Percentiles rank a stretch among this genome's conserved stretches.
Evolutionary conservation across 30 jellyfish, hydroid and myxozoan genomes (phyloP).

Genomic region (Calvadosia cruxmelitensis): DNA sequence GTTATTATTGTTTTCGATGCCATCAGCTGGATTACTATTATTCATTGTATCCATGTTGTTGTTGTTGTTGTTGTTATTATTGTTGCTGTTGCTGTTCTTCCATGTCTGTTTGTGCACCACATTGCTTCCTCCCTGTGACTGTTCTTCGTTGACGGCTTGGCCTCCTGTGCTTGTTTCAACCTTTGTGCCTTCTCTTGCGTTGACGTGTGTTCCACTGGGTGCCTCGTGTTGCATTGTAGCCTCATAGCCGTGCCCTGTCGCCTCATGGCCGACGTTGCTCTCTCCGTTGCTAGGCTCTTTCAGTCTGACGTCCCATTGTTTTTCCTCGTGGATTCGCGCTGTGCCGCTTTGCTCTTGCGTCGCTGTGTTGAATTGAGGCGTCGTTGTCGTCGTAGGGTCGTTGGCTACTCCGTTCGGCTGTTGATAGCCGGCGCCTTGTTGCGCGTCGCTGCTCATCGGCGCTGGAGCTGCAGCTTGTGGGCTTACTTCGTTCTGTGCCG

Average conservation of each 20-base stretch:
- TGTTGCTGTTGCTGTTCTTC: constrained; percentile 5
- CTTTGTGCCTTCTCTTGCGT: no score
- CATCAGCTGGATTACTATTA: constrained; percentile 2
- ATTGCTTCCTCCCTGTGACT: not conserved
- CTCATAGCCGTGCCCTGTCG: no score
- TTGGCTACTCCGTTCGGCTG: no score
- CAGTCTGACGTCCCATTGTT: no score
- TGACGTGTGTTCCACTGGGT: no score
- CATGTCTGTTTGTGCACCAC: not conserved
- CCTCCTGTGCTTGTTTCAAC: no score
- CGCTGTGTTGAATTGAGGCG: not conserved
- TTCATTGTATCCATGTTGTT: no score
- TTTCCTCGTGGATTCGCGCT: not conserved
- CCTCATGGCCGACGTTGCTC: no score
- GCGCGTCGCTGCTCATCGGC: not conserved
- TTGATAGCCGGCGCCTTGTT: not conserved
- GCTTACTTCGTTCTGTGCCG: not conserved
- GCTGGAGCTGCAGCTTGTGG: not conserved
- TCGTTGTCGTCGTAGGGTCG: not conserved
- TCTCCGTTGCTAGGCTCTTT: no score
- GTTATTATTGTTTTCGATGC: not conserved
- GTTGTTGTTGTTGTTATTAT: no score
- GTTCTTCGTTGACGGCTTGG: no score
- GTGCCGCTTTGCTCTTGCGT: not conserved
- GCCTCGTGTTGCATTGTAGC: no score